Evolutionary conservation across 2,113 vertebrate genomes (phyloP).

Genomic region (Ptilorrhoa leucosticta): DNA sequence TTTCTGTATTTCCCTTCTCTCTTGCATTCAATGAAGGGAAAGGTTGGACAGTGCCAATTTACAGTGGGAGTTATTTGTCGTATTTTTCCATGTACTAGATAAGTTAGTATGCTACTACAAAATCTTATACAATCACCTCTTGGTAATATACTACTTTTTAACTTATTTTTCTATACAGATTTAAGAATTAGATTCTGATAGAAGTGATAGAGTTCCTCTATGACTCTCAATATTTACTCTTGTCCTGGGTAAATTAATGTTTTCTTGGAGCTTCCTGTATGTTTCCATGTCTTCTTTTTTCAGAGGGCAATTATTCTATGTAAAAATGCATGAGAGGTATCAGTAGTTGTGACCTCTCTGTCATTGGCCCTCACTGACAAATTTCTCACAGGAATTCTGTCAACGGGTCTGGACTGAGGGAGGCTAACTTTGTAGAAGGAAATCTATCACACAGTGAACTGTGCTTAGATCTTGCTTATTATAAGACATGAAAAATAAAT

Average conservation of each 20-base stretch:
- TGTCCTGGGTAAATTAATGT: background rate
- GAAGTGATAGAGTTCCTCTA: background rate
- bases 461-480: constrained; percentile 25
- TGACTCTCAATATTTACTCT: background rate
- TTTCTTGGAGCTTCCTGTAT: background rate
- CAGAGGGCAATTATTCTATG: background rate
- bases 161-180: background rate
- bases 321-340: constrained; percentile 18
- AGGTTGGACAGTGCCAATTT: background rate
- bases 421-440: background rate
- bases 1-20: background rate
- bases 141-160: background rate
- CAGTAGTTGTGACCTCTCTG: constrained; percentile 3
- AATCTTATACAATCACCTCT: background rate
- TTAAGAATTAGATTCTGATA: background rate
- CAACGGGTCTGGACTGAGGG: background rate
- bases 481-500: constrained; percentile 48
- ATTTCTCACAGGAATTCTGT: background rate
- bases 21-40: background rate
- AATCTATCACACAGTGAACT: constrained; percentile 47
- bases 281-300: background rate
- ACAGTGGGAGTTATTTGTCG: background rate
- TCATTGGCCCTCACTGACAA: constrained; percentile 9
- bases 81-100: background rate
- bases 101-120: background rate